These are phyloP conservation scores for Bos javanicus DNA, from an alignment of 2,113 vertebrate species.

Conservation along the genomic window DNA sequence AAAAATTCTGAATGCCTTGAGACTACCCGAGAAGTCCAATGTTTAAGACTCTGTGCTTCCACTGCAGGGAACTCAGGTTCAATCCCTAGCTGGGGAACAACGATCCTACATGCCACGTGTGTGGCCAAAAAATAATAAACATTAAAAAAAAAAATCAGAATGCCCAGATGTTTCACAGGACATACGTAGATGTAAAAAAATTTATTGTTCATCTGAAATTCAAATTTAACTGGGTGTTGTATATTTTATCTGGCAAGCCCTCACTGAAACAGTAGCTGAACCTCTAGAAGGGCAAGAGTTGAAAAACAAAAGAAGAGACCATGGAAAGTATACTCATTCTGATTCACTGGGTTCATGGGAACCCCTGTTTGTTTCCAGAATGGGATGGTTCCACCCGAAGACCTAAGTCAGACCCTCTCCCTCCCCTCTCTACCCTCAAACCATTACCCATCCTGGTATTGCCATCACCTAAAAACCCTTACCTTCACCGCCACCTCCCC, in stretches of 20 bases:
- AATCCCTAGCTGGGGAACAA: neutral
- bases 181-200: neutral
- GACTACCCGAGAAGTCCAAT: neutral
- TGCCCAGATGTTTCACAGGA: neutral
- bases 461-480: neutral
- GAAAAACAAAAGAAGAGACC: neutral
- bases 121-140: neutral
- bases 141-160: neutral
- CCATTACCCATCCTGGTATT: too few relatives aligned
- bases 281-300: neutral
- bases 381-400: neutral
- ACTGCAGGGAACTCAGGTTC: neutral
- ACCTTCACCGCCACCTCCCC: too few relatives aligned
- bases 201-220: neutral
- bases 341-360: neutral
- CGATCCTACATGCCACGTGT: accelerated
- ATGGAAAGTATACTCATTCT: neutral
- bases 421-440: neutral
- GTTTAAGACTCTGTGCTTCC: neutral
- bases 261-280: neutral
- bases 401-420: neutral
- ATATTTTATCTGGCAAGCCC: neutral
- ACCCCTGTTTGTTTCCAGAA: neutral
- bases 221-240: neutral
- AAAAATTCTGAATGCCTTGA: neutral